These are phyloP conservation scores for Lepidocyrtinus sp. DNA, from an alignment of 2,888 invertebrate species.

Conservation along the genomic window DNA sequence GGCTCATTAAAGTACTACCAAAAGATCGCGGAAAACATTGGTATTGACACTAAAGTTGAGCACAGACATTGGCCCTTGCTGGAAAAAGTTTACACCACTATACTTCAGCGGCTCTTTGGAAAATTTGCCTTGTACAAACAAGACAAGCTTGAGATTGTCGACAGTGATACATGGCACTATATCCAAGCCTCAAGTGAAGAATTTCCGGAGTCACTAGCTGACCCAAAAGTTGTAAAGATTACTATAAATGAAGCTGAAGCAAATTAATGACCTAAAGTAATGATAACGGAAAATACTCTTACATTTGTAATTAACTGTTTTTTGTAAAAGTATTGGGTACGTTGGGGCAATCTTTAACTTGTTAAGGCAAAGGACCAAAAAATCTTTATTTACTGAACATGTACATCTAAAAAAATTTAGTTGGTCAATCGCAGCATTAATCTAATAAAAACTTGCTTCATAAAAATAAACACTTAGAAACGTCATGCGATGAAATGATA, in stretches of 20 bases:
- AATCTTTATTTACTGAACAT: too few species aligned
- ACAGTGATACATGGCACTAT: constrained; percentile 11
- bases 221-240: constrained; percentile 7
- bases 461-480: too few species aligned
- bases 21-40: constrained; percentile 21
- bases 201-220: constrained; percentile 26
- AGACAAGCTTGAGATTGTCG: constrained; percentile 9
- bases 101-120: constrained; percentile 22
- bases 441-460: too few species aligned
- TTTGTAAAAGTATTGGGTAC: too few species aligned
- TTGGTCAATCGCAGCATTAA: too few species aligned
- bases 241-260: constrained; percentile 7
- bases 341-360: too few species aligned
- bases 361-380: too few species aligned
- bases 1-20: constrained; percentile 9
- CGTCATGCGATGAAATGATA: too few species aligned
- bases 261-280: too few species aligned
- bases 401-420: too few species aligned
- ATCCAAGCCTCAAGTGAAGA: background rate
- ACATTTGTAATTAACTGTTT: too few species aligned
- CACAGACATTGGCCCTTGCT: constrained; percentile 11
- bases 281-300: too few species aligned
- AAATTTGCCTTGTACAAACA: background rate
- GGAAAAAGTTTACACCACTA: background rate
- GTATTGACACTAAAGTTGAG: constrained; percentile 20